Conservation (phyloP, 2,113 vertebrate genomes). For the Poeciliopsis prolifica region DNA sequence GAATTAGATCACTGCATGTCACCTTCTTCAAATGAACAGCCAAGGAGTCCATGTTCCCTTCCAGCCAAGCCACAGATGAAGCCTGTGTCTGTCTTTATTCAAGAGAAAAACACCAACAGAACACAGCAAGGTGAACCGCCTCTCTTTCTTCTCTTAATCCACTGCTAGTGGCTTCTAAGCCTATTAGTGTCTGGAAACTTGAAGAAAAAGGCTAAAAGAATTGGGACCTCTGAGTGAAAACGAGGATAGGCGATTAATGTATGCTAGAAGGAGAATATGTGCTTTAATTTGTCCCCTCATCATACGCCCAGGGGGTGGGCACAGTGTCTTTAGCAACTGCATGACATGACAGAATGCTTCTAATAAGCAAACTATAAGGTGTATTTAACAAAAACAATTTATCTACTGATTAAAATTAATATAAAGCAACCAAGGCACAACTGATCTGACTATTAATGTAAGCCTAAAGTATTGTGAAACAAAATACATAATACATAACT, state of each 20-base stretch:
- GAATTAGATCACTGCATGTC: constrained; percentile 69
- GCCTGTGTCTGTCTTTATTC: constrained; percentile 67
- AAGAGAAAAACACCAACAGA: constrained; percentile 50
- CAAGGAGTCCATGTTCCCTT: constrained; percentile 29
- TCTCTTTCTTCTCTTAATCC: constrained; percentile 57
- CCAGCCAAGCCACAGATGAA: constrained; percentile 39
- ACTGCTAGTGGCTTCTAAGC: constrained; percentile 56
- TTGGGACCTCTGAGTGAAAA: constrained; percentile 32
- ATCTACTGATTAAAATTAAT: no score
- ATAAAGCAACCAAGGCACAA: no score
- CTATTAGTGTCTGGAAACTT: constrained; percentile 65
- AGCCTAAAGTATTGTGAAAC: no score
- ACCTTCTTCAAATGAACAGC: constrained; percentile 67
- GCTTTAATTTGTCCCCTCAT: constrained; percentile 7
- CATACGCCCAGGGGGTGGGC: background rate
- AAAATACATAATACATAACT: no score
- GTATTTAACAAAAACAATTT: no score
- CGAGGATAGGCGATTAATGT: constrained; percentile 32
- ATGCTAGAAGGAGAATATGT: background rate
- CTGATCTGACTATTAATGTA: no score
- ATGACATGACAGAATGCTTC: background rate
- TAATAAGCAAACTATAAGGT: no score
- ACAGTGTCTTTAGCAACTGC: background rate
- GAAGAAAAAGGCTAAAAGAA: constrained; percentile 55
- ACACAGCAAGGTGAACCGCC: constrained; percentile 27